Evolutionary conservation across 2,888 invertebrate species (phyloP), one percentile per base, ranked within the genome.

Genomic region (Isoperla grammatica): DNA sequence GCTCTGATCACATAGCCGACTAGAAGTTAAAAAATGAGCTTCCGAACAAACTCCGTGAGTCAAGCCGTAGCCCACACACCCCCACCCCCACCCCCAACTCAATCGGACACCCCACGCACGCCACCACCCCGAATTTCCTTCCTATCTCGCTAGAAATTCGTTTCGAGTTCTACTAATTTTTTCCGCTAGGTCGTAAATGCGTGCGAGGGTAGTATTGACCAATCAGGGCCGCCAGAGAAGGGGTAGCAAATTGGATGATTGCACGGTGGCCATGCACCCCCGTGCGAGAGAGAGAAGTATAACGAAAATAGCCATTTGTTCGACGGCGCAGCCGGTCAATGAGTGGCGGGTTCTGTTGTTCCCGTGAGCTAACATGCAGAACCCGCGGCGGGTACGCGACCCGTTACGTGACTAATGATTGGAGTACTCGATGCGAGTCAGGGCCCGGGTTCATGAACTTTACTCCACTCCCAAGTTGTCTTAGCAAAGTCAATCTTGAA

Each of bases 141-240:
- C 53, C 53, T 13, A 53, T 53, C 17, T 53, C 53, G 39, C 19
- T 53, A 12, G 37, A 53, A 53, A 20, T 37, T 53, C 53, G 53
- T 53, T 53, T 53, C 37, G 20, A 35, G 35, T 53, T 53, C 37
- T n/a, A 35, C 53, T 53, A 53, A 53, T 53, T 53, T 53, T 53
- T 53, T 37, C 53, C 39, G 39, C 39, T 19, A 53, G 19, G 15
- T n/a, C 17, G n/a, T 17, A 17, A 45, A 17, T 45, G 45, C 42
- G 17, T 19, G 17, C n/a, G n/a, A 45, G 45, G 45, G 45, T 45
- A 5, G 39, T 39, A 8, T n/a, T 2, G 53, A 37, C 53, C 53
- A 53, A 53, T 53, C 53, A 53, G 35, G 15, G 6, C 46, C 53
- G 17, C 5, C 35, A 15, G 20, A n/a, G 9, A 15, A 29, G 49